Evolutionary conservation across 2,888 invertebrate species (phyloP).

Genomic region (Scaptomyza reducta): DNA sequence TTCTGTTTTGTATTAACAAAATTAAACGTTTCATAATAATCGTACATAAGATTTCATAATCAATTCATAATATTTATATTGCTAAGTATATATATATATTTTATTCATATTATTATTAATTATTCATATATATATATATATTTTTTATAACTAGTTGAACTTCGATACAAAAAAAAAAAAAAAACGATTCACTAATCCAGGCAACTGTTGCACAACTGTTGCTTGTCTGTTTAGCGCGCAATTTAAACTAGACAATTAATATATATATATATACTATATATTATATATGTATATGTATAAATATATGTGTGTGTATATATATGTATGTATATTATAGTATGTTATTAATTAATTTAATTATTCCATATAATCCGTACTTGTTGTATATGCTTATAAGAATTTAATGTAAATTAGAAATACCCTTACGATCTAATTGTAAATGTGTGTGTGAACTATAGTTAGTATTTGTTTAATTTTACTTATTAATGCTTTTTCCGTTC

Average conservation of each 20-base stretch:
- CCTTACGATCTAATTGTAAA: conserved; percentile 52
- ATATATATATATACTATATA: conserved; percentile 1
- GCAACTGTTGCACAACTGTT: conserved; percentile 21
- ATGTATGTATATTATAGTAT: background rate
- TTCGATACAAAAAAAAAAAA: conserved; percentile 43
- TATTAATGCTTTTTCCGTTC: conserved; percentile 14
- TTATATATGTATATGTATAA: background rate
- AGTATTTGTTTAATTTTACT: background rate
- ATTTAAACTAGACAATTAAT: conserved; percentile 40
- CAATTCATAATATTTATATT: conserved; percentile 57
- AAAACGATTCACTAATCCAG: conserved; percentile 32
- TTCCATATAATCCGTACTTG: conserved; percentile 29
- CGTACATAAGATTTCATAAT: conserved; percentile 56
- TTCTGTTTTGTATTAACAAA: conserved; percentile 83
- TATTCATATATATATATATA: too few species aligned
- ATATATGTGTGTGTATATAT: background rate
- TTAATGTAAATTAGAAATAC: conserved; percentile 51
- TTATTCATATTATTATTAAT: conserved; percentile 17
- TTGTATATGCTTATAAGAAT: conserved; percentile 50
- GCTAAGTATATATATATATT: conserved; percentile 27
- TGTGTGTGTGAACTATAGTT: conserved; percentile 48
- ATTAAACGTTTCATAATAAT: conserved; percentile 77
- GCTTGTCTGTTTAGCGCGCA: conserved; percentile 32
- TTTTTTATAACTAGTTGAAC: conserved; percentile 51
- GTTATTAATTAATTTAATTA: conserved; percentile 31